These are phyloP conservation scores for Pseudoips prasinana DNA, from an alignment of 2,888 invertebrate genomes.

Conservation along the genomic window DNA sequence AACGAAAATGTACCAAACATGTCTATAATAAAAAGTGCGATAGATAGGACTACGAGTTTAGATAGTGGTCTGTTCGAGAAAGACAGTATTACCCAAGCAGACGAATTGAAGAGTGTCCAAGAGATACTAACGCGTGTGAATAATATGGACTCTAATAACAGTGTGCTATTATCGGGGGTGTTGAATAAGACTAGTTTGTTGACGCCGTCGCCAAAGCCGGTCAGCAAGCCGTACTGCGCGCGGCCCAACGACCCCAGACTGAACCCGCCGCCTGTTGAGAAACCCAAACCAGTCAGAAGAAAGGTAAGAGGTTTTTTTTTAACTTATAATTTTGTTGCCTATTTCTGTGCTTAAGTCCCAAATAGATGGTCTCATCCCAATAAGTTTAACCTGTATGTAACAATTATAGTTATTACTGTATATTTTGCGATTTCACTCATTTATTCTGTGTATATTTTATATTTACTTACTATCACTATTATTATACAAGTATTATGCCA, in stretches of 20 bases:
- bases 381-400: no score
- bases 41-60: slow-evolving; percentile 76
- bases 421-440: no score
- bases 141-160: slow-evolving; percentile 78
- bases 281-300: slow-evolving; percentile 76
- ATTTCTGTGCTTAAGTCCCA: no score
- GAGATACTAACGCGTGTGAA: slow-evolving; percentile 76
- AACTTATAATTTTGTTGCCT: no score
- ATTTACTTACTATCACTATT: no score
- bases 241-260: slow-evolving; percentile 66
- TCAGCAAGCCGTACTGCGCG: slow-evolving; percentile 45
- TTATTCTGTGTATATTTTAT: no score
- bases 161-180: slow-evolving; percentile 75
- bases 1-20: slow-evolving; percentile 71
- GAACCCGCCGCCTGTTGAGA: slow-evolving; percentile 71
- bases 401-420: no score
- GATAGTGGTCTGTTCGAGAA: slow-evolving; percentile 70
- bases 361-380: no score
- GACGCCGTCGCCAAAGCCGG: slow-evolving; percentile 39
- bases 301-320: slow-evolving; percentile 59
- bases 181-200: slow-evolving; percentile 44
- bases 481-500: no score
- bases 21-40: slow-evolving; percentile 77
- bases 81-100: slow-evolving; percentile 61
- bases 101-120: slow-evolving; percentile 73